phyloP scores from a whole-genome alignment of 2,888 invertebrate species.

The Andrena camellia region DNA sequence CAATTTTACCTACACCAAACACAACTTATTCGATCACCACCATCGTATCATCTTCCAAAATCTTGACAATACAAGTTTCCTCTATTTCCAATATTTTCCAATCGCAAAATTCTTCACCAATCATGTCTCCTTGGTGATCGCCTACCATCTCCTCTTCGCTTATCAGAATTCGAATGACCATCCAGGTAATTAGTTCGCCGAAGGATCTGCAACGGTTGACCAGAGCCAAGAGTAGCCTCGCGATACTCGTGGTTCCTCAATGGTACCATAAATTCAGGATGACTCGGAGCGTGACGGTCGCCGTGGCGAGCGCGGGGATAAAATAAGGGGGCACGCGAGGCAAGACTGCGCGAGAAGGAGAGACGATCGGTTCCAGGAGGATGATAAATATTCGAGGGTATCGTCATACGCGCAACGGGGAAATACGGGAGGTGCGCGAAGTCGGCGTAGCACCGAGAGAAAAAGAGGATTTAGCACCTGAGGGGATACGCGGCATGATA shows the following conservation, averaged over 20 bases:
- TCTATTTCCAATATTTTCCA: too few species aligned
- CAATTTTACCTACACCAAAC: too few species aligned
- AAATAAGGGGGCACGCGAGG: not conserved
- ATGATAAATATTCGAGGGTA: constrained; percentile 66
- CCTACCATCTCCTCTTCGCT: not conserved
- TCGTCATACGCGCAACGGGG: constrained; percentile 62
- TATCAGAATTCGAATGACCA: not conserved
- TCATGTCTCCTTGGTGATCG: too few species aligned
- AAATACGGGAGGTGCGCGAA: constrained; percentile 43
- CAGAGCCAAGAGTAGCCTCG: not conserved
- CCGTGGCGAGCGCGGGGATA: not conserved
- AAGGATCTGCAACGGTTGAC: not conserved
- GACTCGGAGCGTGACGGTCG: constrained; percentile 28
- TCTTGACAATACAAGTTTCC: too few species aligned
- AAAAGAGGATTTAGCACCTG: constrained; percentile 51
- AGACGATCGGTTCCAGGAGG: constrained; percentile 44
- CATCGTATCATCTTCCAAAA: too few species aligned
- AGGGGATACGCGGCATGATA: constrained; percentile 65
- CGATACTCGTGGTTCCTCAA: constrained; percentile 28
- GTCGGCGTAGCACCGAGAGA: constrained; percentile 36
- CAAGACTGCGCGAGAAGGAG: constrained; percentile 9
- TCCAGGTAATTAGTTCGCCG: constrained; percentile 34
- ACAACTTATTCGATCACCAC: too few species aligned
- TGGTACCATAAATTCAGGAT: constrained; percentile 46
- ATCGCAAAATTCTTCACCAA: too few species aligned